Evolutionary conservation across 2,888 invertebrate genomes (phyloP).

Genomic region (Tipula confusa): DNA sequence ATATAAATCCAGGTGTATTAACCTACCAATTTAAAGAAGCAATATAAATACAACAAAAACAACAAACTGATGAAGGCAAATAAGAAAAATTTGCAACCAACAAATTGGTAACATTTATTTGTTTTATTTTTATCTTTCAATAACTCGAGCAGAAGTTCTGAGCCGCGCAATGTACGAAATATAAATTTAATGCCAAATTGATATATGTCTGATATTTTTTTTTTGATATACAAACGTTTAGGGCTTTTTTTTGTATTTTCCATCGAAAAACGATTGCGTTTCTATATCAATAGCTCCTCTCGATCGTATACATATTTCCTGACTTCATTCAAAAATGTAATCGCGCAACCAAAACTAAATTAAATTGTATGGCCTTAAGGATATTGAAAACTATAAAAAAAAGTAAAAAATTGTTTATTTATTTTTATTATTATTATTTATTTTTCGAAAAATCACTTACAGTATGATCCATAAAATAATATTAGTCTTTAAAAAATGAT

Average conservation of each 20-base stretch:
- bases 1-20: background rate
- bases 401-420: constrained; percentile 4
- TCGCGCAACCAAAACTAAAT: background rate
- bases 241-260: background rate
- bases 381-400: too few relatives aligned
- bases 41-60: too few relatives aligned
- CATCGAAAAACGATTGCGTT: background rate
- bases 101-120: background rate
- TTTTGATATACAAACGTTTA: background rate
- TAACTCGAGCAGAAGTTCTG: background rate
- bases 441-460: background rate
- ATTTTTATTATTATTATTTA: background rate
- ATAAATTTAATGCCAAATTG: constrained; percentile 16
- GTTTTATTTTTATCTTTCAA: background rate
- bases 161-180: background rate
- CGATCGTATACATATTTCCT: background rate
- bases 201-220: background rate
- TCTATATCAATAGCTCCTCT: background rate
- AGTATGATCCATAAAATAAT: too few relatives aligned
- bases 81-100: background rate
- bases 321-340: background rate
- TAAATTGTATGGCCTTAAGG: constrained; percentile 1
- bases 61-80: background rate
- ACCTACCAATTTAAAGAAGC: background rate
- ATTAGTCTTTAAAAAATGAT: too few relatives aligned